Percentiles rank a stretch among this genome's conserved stretches.
Evolutionary conservation across 1,140 invertebrate genomes (phyloP).

Genomic region (Thaumetopoea pityocampa): DNA sequence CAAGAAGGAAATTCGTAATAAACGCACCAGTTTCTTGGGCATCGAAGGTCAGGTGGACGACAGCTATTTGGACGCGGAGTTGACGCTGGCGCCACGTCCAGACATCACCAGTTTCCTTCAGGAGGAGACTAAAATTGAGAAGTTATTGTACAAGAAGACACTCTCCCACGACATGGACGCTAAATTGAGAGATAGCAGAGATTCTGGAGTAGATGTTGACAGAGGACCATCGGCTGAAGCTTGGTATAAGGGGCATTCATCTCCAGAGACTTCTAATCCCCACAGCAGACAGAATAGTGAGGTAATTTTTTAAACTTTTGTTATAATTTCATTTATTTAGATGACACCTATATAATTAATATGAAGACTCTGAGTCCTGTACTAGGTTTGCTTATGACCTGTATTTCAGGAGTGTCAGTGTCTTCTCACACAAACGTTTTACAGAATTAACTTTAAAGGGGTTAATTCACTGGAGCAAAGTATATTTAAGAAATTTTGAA

Average conservation of each 20-base stretch:
- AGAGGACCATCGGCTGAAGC: conserved; percentile 76
- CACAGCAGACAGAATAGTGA: conserved; percentile 88
- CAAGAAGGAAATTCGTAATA: conserved; percentile 89
- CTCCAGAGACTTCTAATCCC: conserved; percentile 80
- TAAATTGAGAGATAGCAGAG: conserved; percentile 79
- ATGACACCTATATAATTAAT: too few species aligned
- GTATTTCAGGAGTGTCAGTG: too few species aligned
- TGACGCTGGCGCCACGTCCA: conserved; percentile 84
- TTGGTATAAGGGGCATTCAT: conserved; percentile 78
- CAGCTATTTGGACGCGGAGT: conserved; percentile 80
- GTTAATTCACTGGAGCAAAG: too few species aligned
- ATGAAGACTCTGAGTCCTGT: too few species aligned
- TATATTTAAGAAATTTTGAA: too few species aligned
- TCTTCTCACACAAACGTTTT: too few species aligned
- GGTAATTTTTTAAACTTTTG: conserved; percentile 52
- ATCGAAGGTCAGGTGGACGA: conserved; percentile 86
- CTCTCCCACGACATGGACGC: conserved; percentile 76
- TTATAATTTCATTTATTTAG: conserved; percentile 5
- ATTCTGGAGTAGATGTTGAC: conserved; percentile 86
- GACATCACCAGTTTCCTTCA: conserved; percentile 87
- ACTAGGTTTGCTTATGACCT: too few species aligned
- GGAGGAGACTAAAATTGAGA: conserved; percentile 87
- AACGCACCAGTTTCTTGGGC: conserved; percentile 90
- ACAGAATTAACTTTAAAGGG: too few species aligned
- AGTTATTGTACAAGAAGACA: conserved; percentile 81